Conservation (phyloP, 2,888 invertebrate species). For the Lithophane leautieri region DNA sequence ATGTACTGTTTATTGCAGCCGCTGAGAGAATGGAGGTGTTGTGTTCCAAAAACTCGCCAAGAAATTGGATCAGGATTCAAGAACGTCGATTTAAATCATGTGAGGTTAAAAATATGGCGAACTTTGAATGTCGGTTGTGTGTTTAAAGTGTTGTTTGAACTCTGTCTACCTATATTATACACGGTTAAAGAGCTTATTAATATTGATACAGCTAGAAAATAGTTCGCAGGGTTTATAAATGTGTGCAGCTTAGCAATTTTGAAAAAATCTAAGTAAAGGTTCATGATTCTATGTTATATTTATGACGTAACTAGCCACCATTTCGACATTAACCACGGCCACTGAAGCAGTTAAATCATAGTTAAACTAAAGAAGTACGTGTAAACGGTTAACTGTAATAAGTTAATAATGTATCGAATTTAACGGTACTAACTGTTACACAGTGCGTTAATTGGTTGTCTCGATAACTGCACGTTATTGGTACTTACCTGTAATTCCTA, state of each 20-base stretch:
- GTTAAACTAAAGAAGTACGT: conserved; percentile 18
- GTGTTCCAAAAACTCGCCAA: not conserved
- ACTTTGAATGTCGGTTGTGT: too few relatives aligned
- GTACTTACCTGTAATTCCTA: conserved; percentile 20
- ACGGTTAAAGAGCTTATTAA: too few relatives aligned
- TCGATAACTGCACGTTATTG: conserved; percentile 26
- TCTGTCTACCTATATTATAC: too few relatives aligned
- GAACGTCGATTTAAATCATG: not conserved
- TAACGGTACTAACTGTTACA: conserved; percentile 32
- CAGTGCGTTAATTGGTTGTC: conserved; percentile 10
- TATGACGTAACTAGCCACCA: not conserved
- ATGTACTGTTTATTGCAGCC: not conserved
- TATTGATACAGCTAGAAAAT: too few relatives aligned
- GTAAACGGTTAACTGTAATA: conserved; percentile 29
- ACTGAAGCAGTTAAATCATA: conserved; percentile 11
- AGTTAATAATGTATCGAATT: conserved; percentile 37
- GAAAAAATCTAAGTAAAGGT: not conserved
- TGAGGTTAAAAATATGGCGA: too few relatives aligned
- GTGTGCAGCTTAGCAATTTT: too few relatives aligned
- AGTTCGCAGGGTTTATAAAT: too few relatives aligned
- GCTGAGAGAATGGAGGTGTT: not conserved
- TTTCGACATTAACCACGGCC: not conserved
- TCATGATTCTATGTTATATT: not conserved
- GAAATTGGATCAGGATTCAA: not conserved
- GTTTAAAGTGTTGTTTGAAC: too few relatives aligned